phyloP scores from a whole-genome alignment of 2,113 vertebrate species.

The Pachyramphus minor region DNA sequence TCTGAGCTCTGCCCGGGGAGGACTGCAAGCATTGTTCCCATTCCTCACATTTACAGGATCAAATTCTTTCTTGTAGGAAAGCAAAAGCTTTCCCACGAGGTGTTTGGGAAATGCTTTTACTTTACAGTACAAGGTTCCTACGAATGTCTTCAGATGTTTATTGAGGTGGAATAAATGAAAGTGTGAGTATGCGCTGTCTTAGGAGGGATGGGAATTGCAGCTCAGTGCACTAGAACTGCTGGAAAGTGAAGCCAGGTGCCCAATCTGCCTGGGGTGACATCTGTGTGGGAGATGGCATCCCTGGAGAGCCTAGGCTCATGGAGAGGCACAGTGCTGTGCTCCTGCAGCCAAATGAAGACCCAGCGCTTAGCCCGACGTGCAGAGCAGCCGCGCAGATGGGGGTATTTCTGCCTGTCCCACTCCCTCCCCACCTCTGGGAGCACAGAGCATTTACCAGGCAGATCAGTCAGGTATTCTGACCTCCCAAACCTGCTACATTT shows the following conservation, averaged over 20 bases:
- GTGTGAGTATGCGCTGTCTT: neutral
- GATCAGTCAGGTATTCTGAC: neutral
- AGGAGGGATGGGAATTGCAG: neutral
- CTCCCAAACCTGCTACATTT: neutral
- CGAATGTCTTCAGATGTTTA: neutral
- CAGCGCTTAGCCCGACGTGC: accelerated
- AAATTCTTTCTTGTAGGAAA: slow-evolving; percentile 3
- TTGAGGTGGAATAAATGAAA: slow-evolving; percentile 23
- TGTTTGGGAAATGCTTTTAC: neutral
- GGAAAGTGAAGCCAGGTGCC: neutral
- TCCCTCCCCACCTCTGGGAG: neutral
- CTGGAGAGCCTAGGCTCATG: accelerated
- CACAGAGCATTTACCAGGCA: neutral
- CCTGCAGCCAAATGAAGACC: neutral
- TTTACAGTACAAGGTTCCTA: slow-evolving; percentile 33
- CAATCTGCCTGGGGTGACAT: neutral
- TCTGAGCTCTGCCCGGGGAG: neutral
- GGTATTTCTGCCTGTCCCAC: neutral
- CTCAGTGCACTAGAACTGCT: neutral
- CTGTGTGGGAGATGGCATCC: neutral
- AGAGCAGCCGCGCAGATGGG: accelerated
- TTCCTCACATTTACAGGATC: neutral
- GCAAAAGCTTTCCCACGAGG: slow-evolving; percentile 15
- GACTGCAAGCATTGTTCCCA: neutral
- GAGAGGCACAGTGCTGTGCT: neutral